phyloP scores from a whole-genome alignment of 2,888 invertebrate genomes.

The Ophion ellenae region DNA sequence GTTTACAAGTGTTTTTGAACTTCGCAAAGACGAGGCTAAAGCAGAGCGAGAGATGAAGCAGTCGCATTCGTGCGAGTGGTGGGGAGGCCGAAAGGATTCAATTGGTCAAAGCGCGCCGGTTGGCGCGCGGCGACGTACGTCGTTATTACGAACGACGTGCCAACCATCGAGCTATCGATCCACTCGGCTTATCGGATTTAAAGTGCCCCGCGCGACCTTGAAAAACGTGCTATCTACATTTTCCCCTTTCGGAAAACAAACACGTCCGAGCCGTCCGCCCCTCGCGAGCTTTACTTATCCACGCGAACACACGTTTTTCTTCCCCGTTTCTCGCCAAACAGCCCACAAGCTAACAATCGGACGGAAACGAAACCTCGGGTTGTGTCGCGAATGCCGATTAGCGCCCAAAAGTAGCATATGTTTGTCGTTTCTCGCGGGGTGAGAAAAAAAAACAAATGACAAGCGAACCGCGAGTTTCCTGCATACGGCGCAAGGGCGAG shows the following conservation, averaged over 20 bases:
- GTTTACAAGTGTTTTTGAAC: neutral
- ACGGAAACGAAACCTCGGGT: neutral
- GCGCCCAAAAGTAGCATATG: constrained; percentile 7
- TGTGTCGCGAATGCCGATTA: neutral
- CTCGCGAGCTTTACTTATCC: neutral
- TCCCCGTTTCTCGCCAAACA: neutral
- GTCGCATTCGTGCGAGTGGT: neutral
- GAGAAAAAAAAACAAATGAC: neutral
- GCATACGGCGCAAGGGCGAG: neutral
- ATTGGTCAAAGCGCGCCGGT: constrained; percentile 48
- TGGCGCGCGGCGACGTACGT: constrained; percentile 47
- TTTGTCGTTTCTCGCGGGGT: neutral
- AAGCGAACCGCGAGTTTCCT: neutral
- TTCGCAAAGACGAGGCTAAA: neutral
- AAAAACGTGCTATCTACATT: constrained; percentile 45
- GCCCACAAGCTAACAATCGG: neutral
- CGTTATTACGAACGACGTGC: constrained; percentile 51
- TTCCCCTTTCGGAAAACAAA: neutral
- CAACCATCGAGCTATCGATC: constrained; percentile 71
- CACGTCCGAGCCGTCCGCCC: neutral
- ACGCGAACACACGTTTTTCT: neutral
- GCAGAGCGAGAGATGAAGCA: neutral
- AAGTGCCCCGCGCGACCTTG: constrained; percentile 69
- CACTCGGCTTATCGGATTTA: constrained; percentile 66
- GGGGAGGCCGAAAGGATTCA: constrained; percentile 18